Evolutionary conservation across 2,797 vertebrate species (phyloP).

Genomic region (Tapirus indicus): DNA sequence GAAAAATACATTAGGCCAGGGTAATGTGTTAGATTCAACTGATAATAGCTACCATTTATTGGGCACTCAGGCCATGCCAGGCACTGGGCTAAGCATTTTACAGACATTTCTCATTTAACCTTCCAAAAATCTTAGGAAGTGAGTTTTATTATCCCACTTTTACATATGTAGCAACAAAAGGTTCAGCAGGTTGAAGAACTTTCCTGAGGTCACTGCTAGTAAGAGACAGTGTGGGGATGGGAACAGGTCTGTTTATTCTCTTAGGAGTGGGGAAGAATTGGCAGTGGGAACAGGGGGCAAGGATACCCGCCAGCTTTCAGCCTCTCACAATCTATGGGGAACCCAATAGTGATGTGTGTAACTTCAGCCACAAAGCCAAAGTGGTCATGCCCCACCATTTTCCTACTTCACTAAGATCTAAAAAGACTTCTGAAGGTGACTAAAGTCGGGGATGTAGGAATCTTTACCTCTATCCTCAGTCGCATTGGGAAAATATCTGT

Average conservation of each 20-base stretch:
- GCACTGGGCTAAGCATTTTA: background rate
- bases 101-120: conserved; percentile 2
- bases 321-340: background rate
- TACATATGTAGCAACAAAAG: background rate
- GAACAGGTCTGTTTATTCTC: background rate
- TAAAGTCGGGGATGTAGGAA: background rate
- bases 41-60: background rate
- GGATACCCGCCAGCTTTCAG: background rate
- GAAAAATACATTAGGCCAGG: background rate
- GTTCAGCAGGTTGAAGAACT: background rate
- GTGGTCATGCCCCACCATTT: background rate
- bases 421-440: background rate
- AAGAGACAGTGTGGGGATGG: background rate
- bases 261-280: rapidly evolving
- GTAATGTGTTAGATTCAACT: background rate
- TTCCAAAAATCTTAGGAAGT: conserved; percentile 1
- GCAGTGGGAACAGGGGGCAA: background rate
- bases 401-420: background rate
- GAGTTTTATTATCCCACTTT: conserved; percentile 25
- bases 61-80: background rate
- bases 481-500: background rate
- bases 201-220: background rate
- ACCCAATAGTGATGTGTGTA: too few species aligned
- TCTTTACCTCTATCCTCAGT: background rate
- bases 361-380: background rate